phyloP scores from a whole-genome alignment of 2,888 invertebrate genomes.

The Clitarchus hookeri region DNA sequence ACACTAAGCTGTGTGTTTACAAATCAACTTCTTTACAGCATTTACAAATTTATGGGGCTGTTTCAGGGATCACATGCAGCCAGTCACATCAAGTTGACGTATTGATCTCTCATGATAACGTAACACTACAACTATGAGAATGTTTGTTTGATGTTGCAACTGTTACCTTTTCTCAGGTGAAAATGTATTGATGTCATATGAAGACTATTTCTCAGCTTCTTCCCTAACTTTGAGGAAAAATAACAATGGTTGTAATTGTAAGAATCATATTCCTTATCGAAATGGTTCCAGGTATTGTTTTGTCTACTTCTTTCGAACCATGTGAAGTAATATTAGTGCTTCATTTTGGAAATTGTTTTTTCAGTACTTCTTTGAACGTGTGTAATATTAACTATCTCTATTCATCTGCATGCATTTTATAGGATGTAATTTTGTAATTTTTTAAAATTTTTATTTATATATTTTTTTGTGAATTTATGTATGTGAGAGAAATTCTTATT shows the following conservation, averaged over 20 bases:
- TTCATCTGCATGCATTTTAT: not conserved
- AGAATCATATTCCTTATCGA: not conserved
- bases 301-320: not conserved
- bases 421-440: not conserved
- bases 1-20: no score
- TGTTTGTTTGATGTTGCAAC: conserved; percentile 5
- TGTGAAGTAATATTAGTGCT: not conserved
- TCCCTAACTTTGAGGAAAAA: not conserved
- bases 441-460: not conserved
- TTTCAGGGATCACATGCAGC: no score
- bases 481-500: not conserved
- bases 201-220: not conserved
- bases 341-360: not conserved
- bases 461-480: not conserved
- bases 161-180: not conserved
- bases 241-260: not conserved
- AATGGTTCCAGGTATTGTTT: not conserved
- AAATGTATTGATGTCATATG: not conserved
- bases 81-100: no score
- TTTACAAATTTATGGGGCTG: no score
- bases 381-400: not conserved
- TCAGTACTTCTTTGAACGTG: no score
- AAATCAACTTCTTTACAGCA: no score
- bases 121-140: not conserved
- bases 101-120: no score